A percentile compares a stretch with the other conserved stretches of the same genome.
Evolutionary conservation across 2,888 invertebrate genomes (phyloP).

Genomic region (Lutraria lutraria): DNA sequence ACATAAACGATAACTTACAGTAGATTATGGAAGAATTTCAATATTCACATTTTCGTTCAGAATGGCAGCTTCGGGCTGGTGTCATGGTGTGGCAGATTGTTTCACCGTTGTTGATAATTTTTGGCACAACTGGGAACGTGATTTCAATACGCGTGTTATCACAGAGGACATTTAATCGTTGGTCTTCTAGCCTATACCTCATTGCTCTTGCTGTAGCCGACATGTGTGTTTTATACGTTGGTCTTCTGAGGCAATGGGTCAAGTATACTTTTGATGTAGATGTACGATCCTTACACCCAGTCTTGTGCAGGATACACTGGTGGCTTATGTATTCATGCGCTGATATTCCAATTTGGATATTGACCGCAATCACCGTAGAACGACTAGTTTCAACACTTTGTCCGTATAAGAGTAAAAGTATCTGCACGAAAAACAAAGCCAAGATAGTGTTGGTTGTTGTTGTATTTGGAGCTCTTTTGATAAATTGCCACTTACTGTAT

Average conservation of each 20-base stretch:
- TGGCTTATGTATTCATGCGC: constrained; percentile 77
- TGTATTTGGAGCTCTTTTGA: constrained; percentile 49
- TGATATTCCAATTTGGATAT: constrained; percentile 80
- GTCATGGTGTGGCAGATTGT: constrained; percentile 66
- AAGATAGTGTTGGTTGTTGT: constrained; percentile 59
- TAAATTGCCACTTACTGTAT: constrained; percentile 75
- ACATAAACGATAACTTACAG: neutral
- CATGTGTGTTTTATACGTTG: constrained; percentile 74
- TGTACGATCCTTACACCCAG: constrained; percentile 61
- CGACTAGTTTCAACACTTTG: constrained; percentile 76
- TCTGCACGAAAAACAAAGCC: constrained; percentile 69
- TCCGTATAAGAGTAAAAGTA: constrained; percentile 73
- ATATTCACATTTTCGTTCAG: constrained; percentile 58
- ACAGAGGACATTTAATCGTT: constrained; percentile 63
- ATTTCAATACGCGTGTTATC: constrained; percentile 74
- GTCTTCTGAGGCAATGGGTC: constrained; percentile 75
- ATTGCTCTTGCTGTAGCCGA: constrained; percentile 73
- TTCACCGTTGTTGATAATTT: constrained; percentile 75
- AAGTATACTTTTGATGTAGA: constrained; percentile 65
- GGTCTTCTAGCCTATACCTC: constrained; percentile 75
- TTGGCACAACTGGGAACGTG: constrained; percentile 79
- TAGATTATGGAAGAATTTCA: constrained; percentile 13
- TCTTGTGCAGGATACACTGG: constrained; percentile 73
- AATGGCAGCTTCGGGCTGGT: constrained; percentile 46
- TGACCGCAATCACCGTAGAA: constrained; percentile 79